These are phyloP conservation scores for Amphiprion percula DNA, from an alignment of 2,113 vertebrate species.

Conservation along the genomic window DNA sequence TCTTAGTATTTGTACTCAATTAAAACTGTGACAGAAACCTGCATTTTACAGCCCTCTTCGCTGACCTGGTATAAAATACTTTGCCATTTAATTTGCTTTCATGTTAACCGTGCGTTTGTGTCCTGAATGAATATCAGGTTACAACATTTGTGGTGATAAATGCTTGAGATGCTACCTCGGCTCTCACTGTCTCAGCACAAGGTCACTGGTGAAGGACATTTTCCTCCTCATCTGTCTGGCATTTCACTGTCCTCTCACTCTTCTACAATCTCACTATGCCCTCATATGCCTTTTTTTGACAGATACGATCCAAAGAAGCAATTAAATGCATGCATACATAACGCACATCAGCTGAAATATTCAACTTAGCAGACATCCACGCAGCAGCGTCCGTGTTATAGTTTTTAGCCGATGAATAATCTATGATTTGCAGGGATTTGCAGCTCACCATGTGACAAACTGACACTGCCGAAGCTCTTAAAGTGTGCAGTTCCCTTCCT, in stretches of 20 bases:
- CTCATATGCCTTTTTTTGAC: no score
- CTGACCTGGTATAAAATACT: conserved; percentile 23
- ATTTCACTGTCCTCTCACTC: not conserved
- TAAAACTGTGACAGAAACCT: conserved; percentile 38
- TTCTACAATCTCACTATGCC: no score
- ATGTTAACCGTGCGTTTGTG: conserved; percentile 23
- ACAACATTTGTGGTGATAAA: conserved; percentile 41
- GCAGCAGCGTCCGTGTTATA: not conserved
- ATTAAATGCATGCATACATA: no score
- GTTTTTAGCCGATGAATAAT: conserved; percentile 3
- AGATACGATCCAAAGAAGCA: no score
- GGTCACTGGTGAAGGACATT: conserved; percentile 37
- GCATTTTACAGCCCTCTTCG: conserved; percentile 15
- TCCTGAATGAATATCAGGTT: conserved; percentile 29
- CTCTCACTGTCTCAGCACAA: conserved; percentile 34
- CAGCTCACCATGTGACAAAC: not conserved
- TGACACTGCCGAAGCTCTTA: not conserved
- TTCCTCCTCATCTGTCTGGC: not conserved
- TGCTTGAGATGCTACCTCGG: conserved; percentile 39
- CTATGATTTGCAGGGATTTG: not conserved
- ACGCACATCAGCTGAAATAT: no score
- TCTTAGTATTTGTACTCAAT: conserved; percentile 12
- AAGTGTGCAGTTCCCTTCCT: not conserved
- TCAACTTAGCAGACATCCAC: no score
- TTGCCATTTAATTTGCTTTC: not conserved